Evolutionary conservation across 1,140 invertebrate genomes (phyloP).

Genomic region (Limonius californicus): DNA sequence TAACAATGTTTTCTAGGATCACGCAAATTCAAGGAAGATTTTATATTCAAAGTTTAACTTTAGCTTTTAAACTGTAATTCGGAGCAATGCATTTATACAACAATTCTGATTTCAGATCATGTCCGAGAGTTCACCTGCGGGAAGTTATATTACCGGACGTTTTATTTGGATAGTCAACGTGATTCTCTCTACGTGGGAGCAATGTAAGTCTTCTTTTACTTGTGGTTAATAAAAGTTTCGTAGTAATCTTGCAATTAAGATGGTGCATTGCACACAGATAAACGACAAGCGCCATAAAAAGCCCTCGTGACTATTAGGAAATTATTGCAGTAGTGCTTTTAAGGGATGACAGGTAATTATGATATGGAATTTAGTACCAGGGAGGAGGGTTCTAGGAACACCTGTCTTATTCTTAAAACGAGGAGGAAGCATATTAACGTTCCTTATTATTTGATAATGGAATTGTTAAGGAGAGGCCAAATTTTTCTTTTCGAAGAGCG

Average conservation of each 20-base stretch:
- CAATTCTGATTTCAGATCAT: conserved; percentile 93
- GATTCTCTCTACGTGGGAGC: conserved; percentile 88
- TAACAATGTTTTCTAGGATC: no score
- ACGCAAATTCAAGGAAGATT: no score
- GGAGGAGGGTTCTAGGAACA: not conserved
- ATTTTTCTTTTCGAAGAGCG: not conserved
- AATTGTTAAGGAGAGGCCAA: no score
- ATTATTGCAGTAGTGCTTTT: not conserved
- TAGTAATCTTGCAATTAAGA: conserved; percentile 14
- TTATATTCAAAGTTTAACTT: no score
- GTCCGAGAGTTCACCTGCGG: conserved; percentile 88
- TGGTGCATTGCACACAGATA: not conserved
- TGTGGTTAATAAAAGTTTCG: conserved; percentile 10
- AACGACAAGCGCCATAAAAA: not conserved
- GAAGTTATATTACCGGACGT: conserved; percentile 87
- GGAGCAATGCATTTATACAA: no score
- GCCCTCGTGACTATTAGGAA: not conserved
- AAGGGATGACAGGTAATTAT: not conserved
- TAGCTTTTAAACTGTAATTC: no score
- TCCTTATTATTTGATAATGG: no score
- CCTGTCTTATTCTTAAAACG: not conserved
- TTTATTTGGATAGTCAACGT: conserved; percentile 79
- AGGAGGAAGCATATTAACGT: no score
- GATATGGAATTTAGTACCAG: not conserved
- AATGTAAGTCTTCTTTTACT: conserved; percentile 75